Base-by-base conservation (phyloP, 2,797 vertebrate species). In the Siniperca scherzeri region DNA sequence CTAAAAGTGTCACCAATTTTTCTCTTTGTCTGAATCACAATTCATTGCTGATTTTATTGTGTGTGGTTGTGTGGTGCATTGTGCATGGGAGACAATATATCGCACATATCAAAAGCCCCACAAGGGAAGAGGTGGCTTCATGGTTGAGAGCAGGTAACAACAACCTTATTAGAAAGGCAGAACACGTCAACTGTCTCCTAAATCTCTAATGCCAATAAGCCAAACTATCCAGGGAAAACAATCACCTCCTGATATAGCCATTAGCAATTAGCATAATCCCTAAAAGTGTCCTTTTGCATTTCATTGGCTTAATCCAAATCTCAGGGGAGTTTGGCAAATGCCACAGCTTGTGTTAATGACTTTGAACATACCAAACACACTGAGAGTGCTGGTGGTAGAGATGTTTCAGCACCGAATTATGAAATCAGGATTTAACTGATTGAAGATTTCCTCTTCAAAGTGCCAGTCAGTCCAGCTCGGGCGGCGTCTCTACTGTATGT, bases 181-280 rank as follows among this genome's bases (percentile, higher is more conserved):
- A 87, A 71, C 77, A 89, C 30, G 19, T 88, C 74, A 77, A 75
- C 85, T 80, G 78, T 53, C 52, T 68, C 60, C 74, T 84, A 92
- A 94, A 92, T 90, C 87, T 90, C 84, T 88, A 88, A 90, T 53
- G 68, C 73, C 86, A 87, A 87, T 94, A 92, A 93, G 94, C 87
- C 87, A 93, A 91, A 92, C 92, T 84, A 91, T 90, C 84, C 83
- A 61, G 78, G 72, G 90, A 91, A 91, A 95, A 94, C 89, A 94
- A 94, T 91, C 89, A 83, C 90, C 85, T 90, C 72, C 86, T 91
- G 80, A 92, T 94, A 91, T 82, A 87, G 80, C 87, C 92, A 94
- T 94, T 92, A 94, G 78, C 88, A 92, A 93, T 95, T 94, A 95
- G 78, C 89, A 94, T 94, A 95, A 95, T 94, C 92, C 87, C 91